Evolutionary conservation across 2,113 vertebrate genomes (phyloP).

Genomic region (Oxyruncus cristatus): DNA sequence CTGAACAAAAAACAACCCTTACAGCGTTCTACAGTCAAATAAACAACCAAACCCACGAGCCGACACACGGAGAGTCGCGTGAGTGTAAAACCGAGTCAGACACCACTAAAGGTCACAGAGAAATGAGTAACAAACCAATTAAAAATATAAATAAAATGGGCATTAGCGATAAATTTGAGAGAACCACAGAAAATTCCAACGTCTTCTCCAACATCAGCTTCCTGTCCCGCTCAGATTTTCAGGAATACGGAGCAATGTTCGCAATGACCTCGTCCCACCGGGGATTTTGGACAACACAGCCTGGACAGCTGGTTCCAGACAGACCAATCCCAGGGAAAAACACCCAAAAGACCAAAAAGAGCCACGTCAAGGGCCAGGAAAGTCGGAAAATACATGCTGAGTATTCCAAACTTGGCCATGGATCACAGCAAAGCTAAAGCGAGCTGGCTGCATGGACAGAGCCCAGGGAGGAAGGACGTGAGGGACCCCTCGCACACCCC

Average conservation of each 20-base stretch:
- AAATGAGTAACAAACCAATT: background rate
- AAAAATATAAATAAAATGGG: background rate
- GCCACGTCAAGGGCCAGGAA: background rate
- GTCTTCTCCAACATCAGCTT: background rate
- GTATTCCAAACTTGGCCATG: background rate
- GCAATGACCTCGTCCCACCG: accelerated
- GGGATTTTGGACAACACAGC: background rate
- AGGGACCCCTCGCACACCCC: background rate
- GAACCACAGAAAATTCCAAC: background rate
- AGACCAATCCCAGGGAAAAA: background rate
- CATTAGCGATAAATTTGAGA: accelerated
- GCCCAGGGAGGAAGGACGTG: background rate
- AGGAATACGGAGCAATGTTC: background rate
- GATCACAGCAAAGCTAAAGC: background rate
- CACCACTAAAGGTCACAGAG: background rate
- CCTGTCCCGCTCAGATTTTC: background rate
- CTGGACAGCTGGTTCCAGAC: background rate
- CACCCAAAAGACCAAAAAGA: background rate
- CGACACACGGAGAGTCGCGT: background rate
- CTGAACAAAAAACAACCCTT: background rate
- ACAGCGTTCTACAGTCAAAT: background rate
- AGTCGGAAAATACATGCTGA: accelerated
- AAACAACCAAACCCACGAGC: background rate
- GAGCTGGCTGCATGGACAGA: background rate
- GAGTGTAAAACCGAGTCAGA: background rate